Evolutionary conservation across 2,797 vertebrate species (phyloP).

Genomic region (Petrocephalus schoutedeni): DNA sequence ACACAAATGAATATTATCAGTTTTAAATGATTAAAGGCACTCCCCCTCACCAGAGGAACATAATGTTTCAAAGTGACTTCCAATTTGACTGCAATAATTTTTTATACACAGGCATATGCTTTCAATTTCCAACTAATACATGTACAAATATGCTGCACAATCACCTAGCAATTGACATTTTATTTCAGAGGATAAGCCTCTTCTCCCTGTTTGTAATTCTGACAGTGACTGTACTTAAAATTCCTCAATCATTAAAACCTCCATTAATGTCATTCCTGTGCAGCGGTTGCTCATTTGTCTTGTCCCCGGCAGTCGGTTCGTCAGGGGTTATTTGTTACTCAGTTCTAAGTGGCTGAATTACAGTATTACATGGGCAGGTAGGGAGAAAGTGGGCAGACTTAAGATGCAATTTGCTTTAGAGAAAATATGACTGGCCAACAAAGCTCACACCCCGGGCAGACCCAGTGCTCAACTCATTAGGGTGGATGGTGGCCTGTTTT

Average conservation of each 20-base stretch:
- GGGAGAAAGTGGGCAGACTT: not conserved
- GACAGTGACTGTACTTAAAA: conserved; percentile 12
- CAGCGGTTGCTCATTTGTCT: conserved; percentile 15
- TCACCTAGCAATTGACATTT: conserved; percentile 19
- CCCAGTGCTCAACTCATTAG: not conserved
- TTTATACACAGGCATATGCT: not conserved
- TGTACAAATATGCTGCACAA: conserved; percentile 26
- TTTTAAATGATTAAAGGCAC: conserved; percentile 33
- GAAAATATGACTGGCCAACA: not conserved
- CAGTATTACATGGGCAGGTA: not conserved
- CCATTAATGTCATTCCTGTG: conserved; percentile 23
- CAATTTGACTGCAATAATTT: conserved; percentile 21
- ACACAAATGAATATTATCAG: conserved; percentile 41
- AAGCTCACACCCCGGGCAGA: not conserved
- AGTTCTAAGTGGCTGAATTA: conserved; percentile 11
- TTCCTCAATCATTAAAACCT: conserved; percentile 21
- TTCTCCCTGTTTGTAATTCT: conserved; percentile 25
- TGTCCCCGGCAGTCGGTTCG: not conserved
- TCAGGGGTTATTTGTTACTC: conserved; percentile 21
- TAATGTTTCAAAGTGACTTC: conserved; percentile 36
- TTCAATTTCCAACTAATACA: conserved; percentile 24
- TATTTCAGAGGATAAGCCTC: conserved; percentile 17
- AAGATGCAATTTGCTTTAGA: not conserved
- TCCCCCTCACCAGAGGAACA: conserved; percentile 32
- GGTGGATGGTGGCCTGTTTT: not conserved